Percentiles rank a stretch among this genome's conserved stretches.
Evolutionary conservation across 2,888 invertebrate genomes (phyloP).

Genomic region (Bellardia bayeri): DNA sequence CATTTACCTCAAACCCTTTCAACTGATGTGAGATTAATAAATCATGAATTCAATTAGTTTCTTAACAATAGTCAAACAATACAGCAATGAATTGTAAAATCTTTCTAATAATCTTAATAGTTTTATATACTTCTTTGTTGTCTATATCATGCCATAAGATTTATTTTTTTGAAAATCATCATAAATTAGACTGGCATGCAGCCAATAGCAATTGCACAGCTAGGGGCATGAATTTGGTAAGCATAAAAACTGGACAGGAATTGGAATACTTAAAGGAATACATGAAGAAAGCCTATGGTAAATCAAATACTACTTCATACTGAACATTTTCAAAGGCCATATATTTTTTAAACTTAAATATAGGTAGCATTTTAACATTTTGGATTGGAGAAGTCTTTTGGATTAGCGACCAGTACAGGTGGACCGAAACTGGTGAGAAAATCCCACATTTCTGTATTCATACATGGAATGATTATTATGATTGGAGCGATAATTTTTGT

Average conservation of each 20-base stretch:
- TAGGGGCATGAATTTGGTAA: slow-evolving; percentile 32
- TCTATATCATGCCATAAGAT: background rate
- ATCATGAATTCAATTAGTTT: background rate
- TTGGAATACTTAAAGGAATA: slow-evolving; percentile 13
- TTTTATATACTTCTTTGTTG: background rate
- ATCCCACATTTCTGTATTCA: no score
- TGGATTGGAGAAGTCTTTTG: no score
- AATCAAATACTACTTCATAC: no score
- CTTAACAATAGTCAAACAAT: background rate
- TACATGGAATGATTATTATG: no score
- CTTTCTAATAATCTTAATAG: background rate
- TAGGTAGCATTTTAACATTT: background rate
- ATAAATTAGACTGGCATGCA: background rate
- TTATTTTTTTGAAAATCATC: background rate
- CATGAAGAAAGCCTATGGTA: slow-evolving; percentile 17
- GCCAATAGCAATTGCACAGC: slow-evolving; percentile 14
- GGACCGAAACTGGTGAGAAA: no score
- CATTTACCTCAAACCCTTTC: no score
- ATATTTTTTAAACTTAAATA: no score
- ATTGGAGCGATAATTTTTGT: no score
- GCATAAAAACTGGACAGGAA: slow-evolving; percentile 12
- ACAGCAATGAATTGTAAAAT: background rate
- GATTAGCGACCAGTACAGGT: no score
- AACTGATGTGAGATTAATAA: background rate
- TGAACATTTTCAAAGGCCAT: no score